These are phyloP conservation scores for Ciona savignyi DNA, from an alignment of 23 tunicate species.

Conservation along the genomic window DNA sequence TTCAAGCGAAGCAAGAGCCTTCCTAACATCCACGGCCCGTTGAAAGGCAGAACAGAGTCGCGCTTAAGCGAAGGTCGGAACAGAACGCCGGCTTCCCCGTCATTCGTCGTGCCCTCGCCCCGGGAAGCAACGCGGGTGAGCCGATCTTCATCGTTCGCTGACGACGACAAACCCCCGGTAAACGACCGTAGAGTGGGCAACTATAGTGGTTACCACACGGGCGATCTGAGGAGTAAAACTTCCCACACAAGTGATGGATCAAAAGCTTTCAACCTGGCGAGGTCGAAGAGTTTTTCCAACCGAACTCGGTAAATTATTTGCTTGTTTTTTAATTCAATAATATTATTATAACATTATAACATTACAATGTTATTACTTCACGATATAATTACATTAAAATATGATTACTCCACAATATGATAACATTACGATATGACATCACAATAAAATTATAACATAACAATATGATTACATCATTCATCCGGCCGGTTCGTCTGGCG, in stretches of 20 bases:
- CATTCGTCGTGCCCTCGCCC: constrained; percentile 40
- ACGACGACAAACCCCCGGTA: not conserved
- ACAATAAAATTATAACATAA: too few relatives aligned
- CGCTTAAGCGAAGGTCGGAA: constrained; percentile 1
- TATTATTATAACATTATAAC: too few relatives aligned
- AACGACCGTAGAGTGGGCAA: not conserved
- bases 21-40: constrained; percentile 28
- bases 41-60: not conserved
- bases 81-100: constrained; percentile 26
- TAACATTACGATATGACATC: too few relatives aligned
- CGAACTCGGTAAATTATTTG: not conserved
- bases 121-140: constrained; percentile 21
- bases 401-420: too few relatives aligned
- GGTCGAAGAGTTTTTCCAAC: not conserved
- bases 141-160: constrained; percentile 40
- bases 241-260: constrained; percentile 26
- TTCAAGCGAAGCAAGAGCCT: constrained; percentile 23
- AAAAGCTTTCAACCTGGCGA: not conserved
- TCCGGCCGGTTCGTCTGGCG: too few relatives aligned
- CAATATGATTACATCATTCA: too few relatives aligned
- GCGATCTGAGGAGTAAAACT: constrained; percentile 41
- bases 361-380: too few relatives aligned
- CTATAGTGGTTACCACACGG: constrained; percentile 61
- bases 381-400: not conserved
- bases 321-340: not conserved